A percentile compares a stretch with the other conserved stretches of the same genome.
Evolutionary conservation across 1,140 invertebrate species (phyloP).

Genomic region (Stegodyphus dumicola): DNA sequence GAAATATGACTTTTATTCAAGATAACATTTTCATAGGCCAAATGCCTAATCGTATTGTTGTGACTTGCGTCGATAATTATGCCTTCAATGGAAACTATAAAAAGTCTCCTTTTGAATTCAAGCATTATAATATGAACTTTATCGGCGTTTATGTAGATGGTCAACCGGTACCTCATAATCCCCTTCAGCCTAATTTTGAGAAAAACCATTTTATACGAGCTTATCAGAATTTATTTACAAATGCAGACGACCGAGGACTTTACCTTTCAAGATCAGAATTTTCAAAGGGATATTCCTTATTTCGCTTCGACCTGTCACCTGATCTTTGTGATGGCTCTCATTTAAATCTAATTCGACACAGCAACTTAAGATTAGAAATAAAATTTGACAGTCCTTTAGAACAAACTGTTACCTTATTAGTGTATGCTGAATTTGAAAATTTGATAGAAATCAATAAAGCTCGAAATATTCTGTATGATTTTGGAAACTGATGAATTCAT

Average conservation of each 20-base stretch:
- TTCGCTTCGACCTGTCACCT: too few relatives aligned
- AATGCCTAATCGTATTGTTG: not conserved
- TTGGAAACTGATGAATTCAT: slow-evolving; percentile 15
- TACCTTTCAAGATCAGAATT: slow-evolving; percentile 17
- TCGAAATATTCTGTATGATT: slow-evolving; percentile 5
- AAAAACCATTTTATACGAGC: slow-evolving; percentile 9
- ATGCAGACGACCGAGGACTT: not conserved
- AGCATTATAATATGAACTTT: slow-evolving; percentile 7
- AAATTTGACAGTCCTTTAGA: not conserved
- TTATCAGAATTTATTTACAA: slow-evolving; percentile 10
- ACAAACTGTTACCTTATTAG: slow-evolving; percentile 1
- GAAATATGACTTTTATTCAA: slow-evolving; percentile 11
- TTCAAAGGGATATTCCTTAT: slow-evolving; percentile 9
- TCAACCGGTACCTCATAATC: not conserved
- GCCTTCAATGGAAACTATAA: slow-evolving; percentile 14
- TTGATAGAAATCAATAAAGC: slow-evolving; percentile 8
- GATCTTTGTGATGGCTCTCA: slow-evolving; percentile 9
- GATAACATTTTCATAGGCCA: slow-evolving; percentile 36
- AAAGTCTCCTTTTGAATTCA: slow-evolving; percentile 19
- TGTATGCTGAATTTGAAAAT: slow-evolving; percentile 17
- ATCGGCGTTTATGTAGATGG: slow-evolving; percentile 8
- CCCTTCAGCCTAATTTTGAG: not conserved
- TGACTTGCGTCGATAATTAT: slow-evolving; percentile 4
- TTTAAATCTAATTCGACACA: not conserved
- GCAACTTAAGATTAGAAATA: slow-evolving; percentile 13